phyloP scores from a whole-genome alignment of 2,888 invertebrate genomes.

The Beris morrisii region DNA sequence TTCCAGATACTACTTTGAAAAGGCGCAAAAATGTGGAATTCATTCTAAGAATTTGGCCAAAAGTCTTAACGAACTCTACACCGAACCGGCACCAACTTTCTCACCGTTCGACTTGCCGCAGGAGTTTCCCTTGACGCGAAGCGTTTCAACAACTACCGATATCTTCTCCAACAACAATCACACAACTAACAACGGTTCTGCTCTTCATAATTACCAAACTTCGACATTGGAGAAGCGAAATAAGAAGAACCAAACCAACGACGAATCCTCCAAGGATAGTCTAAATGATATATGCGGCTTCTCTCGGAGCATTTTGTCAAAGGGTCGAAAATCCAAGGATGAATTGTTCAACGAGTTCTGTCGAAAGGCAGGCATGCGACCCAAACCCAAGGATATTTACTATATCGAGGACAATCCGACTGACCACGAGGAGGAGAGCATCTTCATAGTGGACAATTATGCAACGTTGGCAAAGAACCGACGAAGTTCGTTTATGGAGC shows the following conservation, averaged over 20 bases:
- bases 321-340: slow-evolving; percentile 51
- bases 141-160: slow-evolving; percentile 55
- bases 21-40: slow-evolving; percentile 51
- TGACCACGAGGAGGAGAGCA: slow-evolving; percentile 31
- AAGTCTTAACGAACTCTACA: slow-evolving; percentile 54
- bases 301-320: slow-evolving; percentile 46
- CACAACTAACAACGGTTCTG: slow-evolving; percentile 20
- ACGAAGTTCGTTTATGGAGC: slow-evolving; percentile 49
- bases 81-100: slow-evolving; percentile 45
- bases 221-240: slow-evolving; percentile 31
- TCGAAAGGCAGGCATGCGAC: slow-evolving; percentile 51
- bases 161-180: slow-evolving; percentile 44
- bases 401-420: slow-evolving; percentile 46
- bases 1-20: slow-evolving; percentile 52
- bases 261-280: slow-evolving; percentile 32
- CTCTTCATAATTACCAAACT: not conserved
- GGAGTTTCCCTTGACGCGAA: slow-evolving; percentile 53
- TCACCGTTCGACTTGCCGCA: slow-evolving; percentile 46
- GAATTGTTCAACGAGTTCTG: slow-evolving; percentile 55
- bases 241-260: slow-evolving; percentile 38
- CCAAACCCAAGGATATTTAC: slow-evolving; percentile 55
- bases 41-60: slow-evolving; percentile 54
- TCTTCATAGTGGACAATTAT: slow-evolving; percentile 42
- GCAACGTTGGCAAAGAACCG: slow-evolving; percentile 39
- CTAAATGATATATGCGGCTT: slow-evolving; percentile 48